Evolutionary conservation across 2,888 invertebrate genomes (phyloP).

Genomic region (Thymelicus acteon): DNA sequence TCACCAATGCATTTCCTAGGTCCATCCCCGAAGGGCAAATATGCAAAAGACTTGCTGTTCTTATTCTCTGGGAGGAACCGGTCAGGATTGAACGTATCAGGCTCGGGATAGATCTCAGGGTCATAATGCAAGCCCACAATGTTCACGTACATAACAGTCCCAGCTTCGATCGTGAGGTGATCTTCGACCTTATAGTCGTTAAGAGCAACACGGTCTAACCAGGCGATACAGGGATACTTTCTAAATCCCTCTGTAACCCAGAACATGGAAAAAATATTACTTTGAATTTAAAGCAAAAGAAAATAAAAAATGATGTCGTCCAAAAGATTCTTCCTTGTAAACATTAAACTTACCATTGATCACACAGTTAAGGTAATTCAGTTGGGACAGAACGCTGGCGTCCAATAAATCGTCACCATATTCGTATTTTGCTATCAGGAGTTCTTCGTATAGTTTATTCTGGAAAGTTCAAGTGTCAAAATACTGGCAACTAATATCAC

Average conservation of each 20-base stretch:
- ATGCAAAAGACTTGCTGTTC: constrained; percentile 54
- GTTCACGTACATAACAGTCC: constrained; percentile 55
- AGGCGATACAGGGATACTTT: constrained; percentile 57
- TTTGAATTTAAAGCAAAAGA: not conserved
- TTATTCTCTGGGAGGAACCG: constrained; percentile 83
- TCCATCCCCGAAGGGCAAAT: constrained; percentile 82
- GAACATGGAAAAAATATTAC: too few species aligned
- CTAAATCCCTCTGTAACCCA: constrained; percentile 6
- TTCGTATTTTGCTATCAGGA: constrained; percentile 42
- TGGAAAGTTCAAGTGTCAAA: constrained; percentile 36
- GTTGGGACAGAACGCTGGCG: constrained; percentile 37
- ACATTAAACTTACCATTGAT: constrained; percentile 46
- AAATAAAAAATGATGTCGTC: not conserved
- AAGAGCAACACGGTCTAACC: constrained; percentile 56
- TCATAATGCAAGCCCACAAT: constrained; percentile 62
- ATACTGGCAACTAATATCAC: too few species aligned
- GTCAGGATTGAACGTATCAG: constrained; percentile 80
- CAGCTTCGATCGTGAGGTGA: constrained; percentile 53
- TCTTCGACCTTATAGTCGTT: constrained; percentile 57
- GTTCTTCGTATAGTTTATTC: constrained; percentile 52
- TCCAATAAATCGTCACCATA: constrained; percentile 40
- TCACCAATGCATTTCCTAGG: constrained; percentile 85
- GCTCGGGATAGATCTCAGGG: constrained; percentile 77
- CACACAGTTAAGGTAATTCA: constrained; percentile 45
- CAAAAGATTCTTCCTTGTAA: too few species aligned